These are phyloP conservation scores for Rhinolophus ferrumequinum DNA, from an alignment of 2,113 vertebrate genomes.

Conservation along the genomic window DNA sequence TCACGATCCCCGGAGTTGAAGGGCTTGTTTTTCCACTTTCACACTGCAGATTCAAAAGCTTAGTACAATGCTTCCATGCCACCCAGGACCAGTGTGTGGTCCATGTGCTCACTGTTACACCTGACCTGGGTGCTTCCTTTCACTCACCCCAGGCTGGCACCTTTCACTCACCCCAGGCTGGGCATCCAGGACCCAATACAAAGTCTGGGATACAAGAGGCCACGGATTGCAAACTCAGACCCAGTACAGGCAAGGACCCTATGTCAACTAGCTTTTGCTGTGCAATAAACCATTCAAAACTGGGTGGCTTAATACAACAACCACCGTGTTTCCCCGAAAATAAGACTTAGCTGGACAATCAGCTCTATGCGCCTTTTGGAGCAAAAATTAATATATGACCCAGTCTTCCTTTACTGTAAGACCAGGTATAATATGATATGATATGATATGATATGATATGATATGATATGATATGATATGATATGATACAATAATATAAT, in stretches of 20 bases:
- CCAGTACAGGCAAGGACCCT: not conserved
- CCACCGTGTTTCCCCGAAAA: too few relatives aligned
- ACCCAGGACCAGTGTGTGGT: not conserved
- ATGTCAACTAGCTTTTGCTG: not conserved
- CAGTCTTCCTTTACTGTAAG: too few relatives aligned
- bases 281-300: not conserved
- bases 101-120: not conserved
- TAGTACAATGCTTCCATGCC: not conserved
- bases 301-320: not conserved
- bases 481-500: too few relatives aligned
- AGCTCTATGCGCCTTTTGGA: too few relatives aligned
- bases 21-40: not conserved
- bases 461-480: too few relatives aligned
- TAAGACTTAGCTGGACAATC: too few relatives aligned
- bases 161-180: too few relatives aligned
- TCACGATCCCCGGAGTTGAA: not conserved
- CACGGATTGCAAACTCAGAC: not conserved
- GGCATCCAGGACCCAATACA: not conserved
- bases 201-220: too few relatives aligned
- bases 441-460: too few relatives aligned
- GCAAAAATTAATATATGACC: too few relatives aligned
- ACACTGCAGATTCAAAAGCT: not conserved
- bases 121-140: not conserved
- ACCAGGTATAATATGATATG: too few relatives aligned
- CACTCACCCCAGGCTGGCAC: not conserved